Conservation (phyloP, 1,140 invertebrate genomes). For the Cyclargus thomasi region DNA sequence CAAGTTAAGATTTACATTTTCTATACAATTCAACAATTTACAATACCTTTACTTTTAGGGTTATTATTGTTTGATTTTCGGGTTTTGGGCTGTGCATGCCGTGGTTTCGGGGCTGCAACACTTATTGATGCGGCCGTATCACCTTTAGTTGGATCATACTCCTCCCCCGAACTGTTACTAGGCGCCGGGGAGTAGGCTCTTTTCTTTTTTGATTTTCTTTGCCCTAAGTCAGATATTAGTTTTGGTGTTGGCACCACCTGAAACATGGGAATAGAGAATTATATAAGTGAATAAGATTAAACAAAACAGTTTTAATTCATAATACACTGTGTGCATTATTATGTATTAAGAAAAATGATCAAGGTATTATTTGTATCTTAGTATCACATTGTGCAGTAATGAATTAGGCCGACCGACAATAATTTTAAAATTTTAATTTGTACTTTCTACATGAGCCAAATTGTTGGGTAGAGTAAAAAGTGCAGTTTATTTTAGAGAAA, state of each 20-base stretch:
- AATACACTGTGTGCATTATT: background rate
- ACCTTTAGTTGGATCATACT: slow-evolving; percentile 60
- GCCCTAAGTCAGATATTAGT: slow-evolving; percentile 53
- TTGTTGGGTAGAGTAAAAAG: too few species aligned
- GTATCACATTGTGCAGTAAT: too few species aligned
- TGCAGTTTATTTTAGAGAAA: too few species aligned
- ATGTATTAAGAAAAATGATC: too few species aligned
- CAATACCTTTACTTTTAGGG: slow-evolving; percentile 51
- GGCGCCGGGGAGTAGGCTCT: slow-evolving; percentile 50
- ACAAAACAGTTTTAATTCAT: background rate
- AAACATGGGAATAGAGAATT: slow-evolving; percentile 19
- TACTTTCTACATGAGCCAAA: too few species aligned
- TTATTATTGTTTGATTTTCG: slow-evolving; percentile 55
- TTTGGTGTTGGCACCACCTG: slow-evolving; percentile 53
- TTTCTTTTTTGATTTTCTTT: slow-evolving; percentile 64
- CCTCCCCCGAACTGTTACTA: slow-evolving; percentile 69
- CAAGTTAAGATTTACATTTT: too few species aligned
- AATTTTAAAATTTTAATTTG: too few species aligned
- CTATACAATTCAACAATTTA: too few species aligned
- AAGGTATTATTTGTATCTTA: too few species aligned
- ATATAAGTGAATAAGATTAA: background rate
- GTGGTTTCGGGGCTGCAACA: slow-evolving; percentile 55
- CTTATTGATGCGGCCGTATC: slow-evolving; percentile 55
- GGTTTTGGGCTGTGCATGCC: slow-evolving; percentile 42
- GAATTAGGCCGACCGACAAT: too few species aligned